phyloP scores from a whole-genome alignment of 2,113 vertebrate species.

The Apus apus region DNA sequence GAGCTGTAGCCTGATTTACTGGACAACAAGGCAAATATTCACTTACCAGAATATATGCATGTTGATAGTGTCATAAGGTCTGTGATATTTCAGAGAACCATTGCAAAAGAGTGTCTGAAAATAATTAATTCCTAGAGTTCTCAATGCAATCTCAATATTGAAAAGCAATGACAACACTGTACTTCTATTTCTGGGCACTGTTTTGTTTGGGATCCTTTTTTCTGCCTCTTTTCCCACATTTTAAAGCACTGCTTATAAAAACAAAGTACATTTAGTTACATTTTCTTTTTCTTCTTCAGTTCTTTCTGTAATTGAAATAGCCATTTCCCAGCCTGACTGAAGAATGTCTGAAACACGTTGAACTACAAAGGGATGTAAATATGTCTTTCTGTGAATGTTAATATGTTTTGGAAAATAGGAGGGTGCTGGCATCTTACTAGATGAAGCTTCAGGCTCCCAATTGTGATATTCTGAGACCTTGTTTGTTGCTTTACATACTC shows the following conservation, averaged over 20 bases:
- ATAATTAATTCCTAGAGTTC: neutral
- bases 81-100: neutral
- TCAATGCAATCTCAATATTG: neutral
- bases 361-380: neutral
- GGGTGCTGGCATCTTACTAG: neutral
- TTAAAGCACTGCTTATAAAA: neutral
- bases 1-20: neutral
- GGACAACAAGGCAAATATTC: neutral
- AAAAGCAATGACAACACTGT: neutral
- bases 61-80: neutral
- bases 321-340: neutral
- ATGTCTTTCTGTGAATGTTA: neutral
- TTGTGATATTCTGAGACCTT: neutral
- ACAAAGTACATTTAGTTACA: too few relatives aligned
- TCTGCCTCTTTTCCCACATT: neutral
- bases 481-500: neutral
- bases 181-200: neutral
- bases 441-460: neutral
- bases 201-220: neutral
- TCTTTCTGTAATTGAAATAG: neutral
- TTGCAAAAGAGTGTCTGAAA: neutral
- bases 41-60: neutral
- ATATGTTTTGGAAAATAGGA: neutral
- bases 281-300: neutral
- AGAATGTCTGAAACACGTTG: neutral